These are phyloP conservation scores for Lordiphosa mommai DNA, from an alignment of 1,140 invertebrate species.

Conservation along the genomic window DNA sequence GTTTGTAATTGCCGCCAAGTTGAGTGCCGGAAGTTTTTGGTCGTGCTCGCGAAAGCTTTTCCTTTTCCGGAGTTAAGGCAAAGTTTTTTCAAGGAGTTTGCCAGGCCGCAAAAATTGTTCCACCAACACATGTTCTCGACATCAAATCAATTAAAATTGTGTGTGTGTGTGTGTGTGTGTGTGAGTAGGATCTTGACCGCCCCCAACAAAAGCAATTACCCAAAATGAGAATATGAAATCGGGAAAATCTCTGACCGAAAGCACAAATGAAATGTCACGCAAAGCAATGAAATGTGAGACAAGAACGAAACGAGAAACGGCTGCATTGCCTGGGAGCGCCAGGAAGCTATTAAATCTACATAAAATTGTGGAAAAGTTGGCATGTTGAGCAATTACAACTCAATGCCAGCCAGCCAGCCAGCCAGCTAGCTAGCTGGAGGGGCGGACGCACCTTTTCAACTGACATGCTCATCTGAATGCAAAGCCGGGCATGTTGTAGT, in stretches of 20 bases:
- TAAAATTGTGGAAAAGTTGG: constrained; percentile 73
- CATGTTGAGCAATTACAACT: constrained; percentile 75
- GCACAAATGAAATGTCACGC: constrained; percentile 72
- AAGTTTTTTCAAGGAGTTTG: neutral
- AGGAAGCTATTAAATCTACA: constrained; percentile 77
- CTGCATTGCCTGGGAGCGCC: constrained; percentile 7
- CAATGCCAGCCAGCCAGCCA: constrained; percentile 23
- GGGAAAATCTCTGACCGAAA: constrained; percentile 48
- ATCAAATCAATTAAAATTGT: too few species aligned
- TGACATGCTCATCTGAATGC: constrained; percentile 75
- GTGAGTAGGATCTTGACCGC: constrained; percentile 25
- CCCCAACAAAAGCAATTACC: neutral
- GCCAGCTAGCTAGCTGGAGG: neutral
- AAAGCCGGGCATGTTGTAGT: constrained; percentile 40
- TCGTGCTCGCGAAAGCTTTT: constrained; percentile 48
- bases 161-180: too few species aligned
- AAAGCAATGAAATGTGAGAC: constrained; percentile 67
- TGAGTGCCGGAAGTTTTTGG: constrained; percentile 66
- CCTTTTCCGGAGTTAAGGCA: constrained; percentile 27
- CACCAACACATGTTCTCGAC: constrained; percentile 1
- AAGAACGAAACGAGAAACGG: constrained; percentile 12
- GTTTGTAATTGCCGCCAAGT: constrained; percentile 38
- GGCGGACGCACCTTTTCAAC: constrained; percentile 52
- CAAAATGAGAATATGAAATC: constrained; percentile 18
- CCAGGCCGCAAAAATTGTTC: neutral